Evolutionary conservation across 2,113 vertebrate genomes (phyloP).

Genomic region (Plotosus lineatus): DNA sequence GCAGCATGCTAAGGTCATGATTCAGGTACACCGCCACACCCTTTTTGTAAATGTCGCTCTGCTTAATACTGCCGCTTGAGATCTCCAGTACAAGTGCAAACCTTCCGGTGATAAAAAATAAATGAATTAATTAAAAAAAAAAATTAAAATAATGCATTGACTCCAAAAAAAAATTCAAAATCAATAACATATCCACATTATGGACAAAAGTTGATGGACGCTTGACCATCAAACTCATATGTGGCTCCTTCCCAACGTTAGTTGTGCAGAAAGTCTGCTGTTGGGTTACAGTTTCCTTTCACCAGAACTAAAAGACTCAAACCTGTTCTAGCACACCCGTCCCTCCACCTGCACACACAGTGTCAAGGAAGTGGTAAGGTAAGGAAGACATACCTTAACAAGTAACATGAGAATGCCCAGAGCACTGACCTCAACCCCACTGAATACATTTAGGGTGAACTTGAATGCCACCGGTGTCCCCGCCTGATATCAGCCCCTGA

Average conservation of each 20-base stretch:
- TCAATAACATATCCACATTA: not conserved
- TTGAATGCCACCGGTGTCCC: too few species aligned
- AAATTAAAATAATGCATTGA: not conserved
- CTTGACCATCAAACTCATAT: not conserved
- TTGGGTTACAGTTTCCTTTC: not conserved
- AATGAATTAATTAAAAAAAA: not conserved
- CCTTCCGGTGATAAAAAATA: too few species aligned
- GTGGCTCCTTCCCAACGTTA: not conserved
- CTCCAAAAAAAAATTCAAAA: not conserved
- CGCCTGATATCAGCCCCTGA: not conserved
- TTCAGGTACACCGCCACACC: conserved; percentile 66
- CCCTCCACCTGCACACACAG: too few species aligned
- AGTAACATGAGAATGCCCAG: too few species aligned
- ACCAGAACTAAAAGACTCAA: not conserved
- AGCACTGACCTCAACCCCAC: not conserved
- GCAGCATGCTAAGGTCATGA: conserved; percentile 82
- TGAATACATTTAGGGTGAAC: not conserved
- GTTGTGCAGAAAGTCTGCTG: not conserved
- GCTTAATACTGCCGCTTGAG: not conserved
- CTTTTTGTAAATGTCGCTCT: conserved; percentile 24
- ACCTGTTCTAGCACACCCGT: not conserved
- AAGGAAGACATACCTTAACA: too few species aligned
- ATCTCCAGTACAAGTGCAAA: conserved; percentile 38
- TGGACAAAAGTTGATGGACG: not conserved
- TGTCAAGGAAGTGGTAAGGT: too few species aligned